Evolutionary conservation across 2,113 vertebrate genomes (phyloP), one percentile per base, ranked within the genome.

Genomic region (Entomyzon cyanotis): DNA sequence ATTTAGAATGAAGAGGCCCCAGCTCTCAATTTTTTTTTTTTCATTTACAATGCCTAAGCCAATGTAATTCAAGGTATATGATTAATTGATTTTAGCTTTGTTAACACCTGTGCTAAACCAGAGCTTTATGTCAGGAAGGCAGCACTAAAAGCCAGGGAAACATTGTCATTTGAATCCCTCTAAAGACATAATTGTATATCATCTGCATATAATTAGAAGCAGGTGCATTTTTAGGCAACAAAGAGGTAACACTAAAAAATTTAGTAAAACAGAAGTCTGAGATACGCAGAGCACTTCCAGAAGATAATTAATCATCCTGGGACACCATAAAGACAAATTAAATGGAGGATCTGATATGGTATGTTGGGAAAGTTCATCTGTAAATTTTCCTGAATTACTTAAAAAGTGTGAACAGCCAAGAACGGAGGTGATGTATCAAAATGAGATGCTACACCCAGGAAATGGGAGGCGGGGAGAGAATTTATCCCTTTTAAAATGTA

Each of bases 171-270:
- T 52, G 37, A 77, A 75, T 58, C 18, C 39, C 46, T 76, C 65
- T 59, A 60, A 86, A 84, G 80, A 62, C 55, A 30, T 84, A 79
- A 83, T 58, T 58, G 52, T 84, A 53, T 71, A 64, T 65, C 46
- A 80, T 96, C 84, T 89, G 63, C 84, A 79, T 82, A 78, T 58
- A 67, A 94, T 93, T 85, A 90, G 41, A 35, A 91, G 59, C 91
- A 96, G 84, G 85, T 92, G 87, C 27, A 27, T 10, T 90, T 27
- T 63, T 28, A 89, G 24, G n/a, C 63, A 95, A 93, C 76, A 70
- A 63, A 93, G 56, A 81, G 28, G 30, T 65, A 93, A 50, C 47
- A 55, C 33, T 86, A 74, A 94, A 92, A 84, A 60, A 78, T 18
- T 71, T n/a, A 63, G 60, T 92, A 60, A 75, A 86, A 50, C 25